Evolutionary conservation across 1,140 invertebrate species (phyloP).

Genomic region (Leptinotarsa undecemlineata): DNA sequence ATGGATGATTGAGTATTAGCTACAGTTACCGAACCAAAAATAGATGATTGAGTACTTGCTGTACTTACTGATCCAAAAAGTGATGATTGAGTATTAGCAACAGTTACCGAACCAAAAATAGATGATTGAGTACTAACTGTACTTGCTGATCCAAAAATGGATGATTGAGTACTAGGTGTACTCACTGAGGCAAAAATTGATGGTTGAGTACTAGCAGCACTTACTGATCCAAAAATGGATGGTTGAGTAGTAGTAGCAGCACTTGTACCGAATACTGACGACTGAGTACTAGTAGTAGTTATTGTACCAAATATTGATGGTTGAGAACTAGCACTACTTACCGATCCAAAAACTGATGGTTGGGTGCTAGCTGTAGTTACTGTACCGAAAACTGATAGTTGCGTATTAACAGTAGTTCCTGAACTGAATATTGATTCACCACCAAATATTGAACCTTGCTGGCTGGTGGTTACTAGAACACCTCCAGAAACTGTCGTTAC

Average conservation of each 20-base stretch:
- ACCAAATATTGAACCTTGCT: slow-evolving; percentile 21
- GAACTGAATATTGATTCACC: background rate
- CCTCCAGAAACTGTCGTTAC: background rate
- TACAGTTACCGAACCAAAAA: background rate
- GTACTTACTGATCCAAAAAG: slow-evolving; percentile 26
- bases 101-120: background rate
- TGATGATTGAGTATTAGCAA: slow-evolving; percentile 4
- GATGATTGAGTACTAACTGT: slow-evolving; percentile 25
- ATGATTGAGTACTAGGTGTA: slow-evolving; percentile 9
- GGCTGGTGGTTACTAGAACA: background rate
- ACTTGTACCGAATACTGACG: slow-evolving; percentile 25
- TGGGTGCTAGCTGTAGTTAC: slow-evolving; percentile 15
- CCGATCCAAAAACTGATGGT: slow-evolving; percentile 25
- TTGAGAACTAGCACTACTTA: slow-evolving; percentile 20
- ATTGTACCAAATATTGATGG: slow-evolving; percentile 29
- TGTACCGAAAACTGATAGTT: slow-evolving; percentile 30
- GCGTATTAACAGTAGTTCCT: background rate
- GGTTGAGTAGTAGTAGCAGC: slow-evolving; percentile 19
- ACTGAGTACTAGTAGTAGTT: slow-evolving; percentile 15
- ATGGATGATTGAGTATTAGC: slow-evolving; percentile 15
- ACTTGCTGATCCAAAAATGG: slow-evolving; percentile 27
- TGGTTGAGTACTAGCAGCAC: background rate
- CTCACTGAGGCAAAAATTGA: slow-evolving; percentile 25
- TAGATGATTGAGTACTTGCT: slow-evolving; percentile 21
- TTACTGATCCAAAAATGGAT: slow-evolving; percentile 25